Evolutionary conservation across 1,140 invertebrate genomes (phyloP), one percentile per base, ranked within the genome.

Genomic region (Drosophila aff.): DNA sequence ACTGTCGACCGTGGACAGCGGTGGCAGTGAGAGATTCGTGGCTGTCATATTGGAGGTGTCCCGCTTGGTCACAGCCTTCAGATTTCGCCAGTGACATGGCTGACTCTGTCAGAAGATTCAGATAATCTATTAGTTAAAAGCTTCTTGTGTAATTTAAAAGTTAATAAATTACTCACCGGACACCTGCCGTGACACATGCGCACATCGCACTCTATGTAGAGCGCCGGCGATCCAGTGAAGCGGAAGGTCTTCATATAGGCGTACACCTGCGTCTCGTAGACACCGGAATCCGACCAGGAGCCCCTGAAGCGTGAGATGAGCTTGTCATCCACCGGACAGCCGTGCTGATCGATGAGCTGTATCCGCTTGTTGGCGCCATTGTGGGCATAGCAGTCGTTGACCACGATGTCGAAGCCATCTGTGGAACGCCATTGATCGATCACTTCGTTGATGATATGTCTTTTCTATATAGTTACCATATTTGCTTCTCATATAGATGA

Each of bases 401-500:
- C 97, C n/a, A 98, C 97, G 73, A 99, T 98, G 91, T 99, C 98
- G 90, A 98, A 99, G 64, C 97, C 97, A 93, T 98, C 97, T 98
- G 94, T 66, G 94, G 93, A 79, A 38, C 61, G 57, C 53, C 82
- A 49, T 52, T 74, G 58, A 63, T 67, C 53, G 16, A 40, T 63
- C 50, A 57, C 47, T 26, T n/a, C 5, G 23, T 16, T 23, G 0
- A 13, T 10, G 21, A 36, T 36, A 16, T 5, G 2, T 40, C 11
- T 7, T 55, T 40, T n/a, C 15, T 23, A 55, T 36, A 5, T 36
- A 55, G 2, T 93, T 93, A 97, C 97, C 97, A 93, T 97, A 98
- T 95, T 98, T 97, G 92, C 97, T 98, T 80, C 97, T 95, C 98
- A 99, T 98, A 92, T 98, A 98, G 86, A 98, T 98, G 75, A 98